Base-by-base conservation (phyloP, 2,797 vertebrate genomes). In the Melanogrammus aeglefinus region DNA sequence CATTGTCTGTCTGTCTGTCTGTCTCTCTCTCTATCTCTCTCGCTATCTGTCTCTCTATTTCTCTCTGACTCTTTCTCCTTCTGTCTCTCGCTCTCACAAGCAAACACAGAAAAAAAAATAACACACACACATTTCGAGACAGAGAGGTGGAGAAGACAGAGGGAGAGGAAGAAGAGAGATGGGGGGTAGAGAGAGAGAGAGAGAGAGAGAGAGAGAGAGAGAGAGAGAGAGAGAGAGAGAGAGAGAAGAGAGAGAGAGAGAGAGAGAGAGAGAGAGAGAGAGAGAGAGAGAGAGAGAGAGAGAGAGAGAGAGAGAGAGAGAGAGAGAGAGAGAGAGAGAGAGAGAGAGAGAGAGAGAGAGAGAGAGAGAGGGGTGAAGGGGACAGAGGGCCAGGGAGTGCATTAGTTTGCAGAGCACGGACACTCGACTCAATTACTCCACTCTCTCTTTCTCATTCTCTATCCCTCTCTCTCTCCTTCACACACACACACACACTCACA, bases 351-450 rank as follows among this genome's bases (percentile, higher is more conserved):
- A 82, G 36, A 78, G 39, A 73, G 77, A 80, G 81, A 86, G 82
- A 72, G 41, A 77, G 70, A 72, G 69, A 29, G 79, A 88, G 84
- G 72, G 12, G 76, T 84, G 80, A 57, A 82, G 29, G 86, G 87
- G 91, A 91, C 91, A 86, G 88, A 87, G 85, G 89, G 88, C 85
- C 87, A 88, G 89, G 87, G 77, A 78, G 86, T 72, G 81, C 88
- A 93, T 93, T 92, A 91, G 92, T 92, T 91, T 93, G 90, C 91
- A 88, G 85, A 91, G 90, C 92, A 92, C 90, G 91, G 90, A 92
- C 91, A 85, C 89, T 86, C 85, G 89, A 89, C 80, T 90, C 93
- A 94, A 94, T 92, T 88, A 92, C 84, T 90, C 79, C 72, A 82
- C 86, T 87, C 80, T 73, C 82, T 91, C 79, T 86, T 80, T 81